A percentile compares a stretch with the other conserved stretches of the same genome.
Evolutionary conservation across 2,888 invertebrate genomes (phyloP).

Genomic region (Ichneumoninae sp.): DNA sequence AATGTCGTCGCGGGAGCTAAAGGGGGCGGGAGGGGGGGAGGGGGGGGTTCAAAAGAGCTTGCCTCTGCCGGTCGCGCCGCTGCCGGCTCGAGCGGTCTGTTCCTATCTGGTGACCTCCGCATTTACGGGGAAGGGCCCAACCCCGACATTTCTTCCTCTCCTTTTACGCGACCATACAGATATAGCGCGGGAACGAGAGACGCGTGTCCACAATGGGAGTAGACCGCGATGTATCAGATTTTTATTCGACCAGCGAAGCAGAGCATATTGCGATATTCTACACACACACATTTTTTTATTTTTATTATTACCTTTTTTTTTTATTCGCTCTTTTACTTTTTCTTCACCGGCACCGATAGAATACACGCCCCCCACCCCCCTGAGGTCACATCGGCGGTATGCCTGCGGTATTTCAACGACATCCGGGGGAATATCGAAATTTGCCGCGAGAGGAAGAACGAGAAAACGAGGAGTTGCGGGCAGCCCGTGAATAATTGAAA

Average conservation of each 20-base stretch:
- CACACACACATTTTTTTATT: constrained; percentile 29
- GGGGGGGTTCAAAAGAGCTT: constrained; percentile 58
- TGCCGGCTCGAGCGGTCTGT: constrained; percentile 64
- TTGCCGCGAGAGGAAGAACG: constrained; percentile 42
- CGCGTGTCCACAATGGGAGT: constrained; percentile 52
- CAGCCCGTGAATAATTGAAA: constrained; percentile 35
- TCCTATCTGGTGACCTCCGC: constrained; percentile 50
- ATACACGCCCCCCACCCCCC: not conserved
- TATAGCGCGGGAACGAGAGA: constrained; percentile 38
- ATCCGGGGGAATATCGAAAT: constrained; percentile 55
- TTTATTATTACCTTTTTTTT: not conserved
- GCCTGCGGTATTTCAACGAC: constrained; percentile 59
- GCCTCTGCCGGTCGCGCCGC: constrained; percentile 34
- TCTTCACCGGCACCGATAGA: not conserved
- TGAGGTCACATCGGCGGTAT: constrained; percentile 57
- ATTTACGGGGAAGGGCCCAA: constrained; percentile 48
- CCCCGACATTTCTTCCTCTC: constrained; percentile 4
- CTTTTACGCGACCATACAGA: constrained; percentile 9
- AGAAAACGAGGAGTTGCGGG: constrained; percentile 3
- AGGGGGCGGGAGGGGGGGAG: constrained; percentile 27
- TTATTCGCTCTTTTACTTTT: not conserved
- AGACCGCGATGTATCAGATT: constrained; percentile 61
- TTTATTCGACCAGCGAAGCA: constrained; percentile 65
- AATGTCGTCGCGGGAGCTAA: constrained; percentile 75
- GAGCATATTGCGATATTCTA: constrained; percentile 57